Evolutionary conservation across 2,888 invertebrate genomes (phyloP).

Genomic region (Drosophila birchii): DNA sequence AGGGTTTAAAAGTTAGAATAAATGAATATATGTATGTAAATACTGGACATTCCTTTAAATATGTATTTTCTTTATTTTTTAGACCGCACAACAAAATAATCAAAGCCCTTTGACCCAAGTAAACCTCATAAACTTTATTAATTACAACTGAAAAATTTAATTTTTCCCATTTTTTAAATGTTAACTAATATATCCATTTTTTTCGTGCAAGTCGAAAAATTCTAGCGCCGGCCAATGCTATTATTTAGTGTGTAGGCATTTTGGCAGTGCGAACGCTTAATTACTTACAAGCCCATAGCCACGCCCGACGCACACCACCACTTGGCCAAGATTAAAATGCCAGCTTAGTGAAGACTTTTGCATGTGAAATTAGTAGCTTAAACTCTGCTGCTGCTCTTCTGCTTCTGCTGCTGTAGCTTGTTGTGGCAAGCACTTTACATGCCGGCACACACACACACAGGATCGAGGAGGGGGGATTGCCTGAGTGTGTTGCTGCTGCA

Average conservation of each 20-base stretch:
- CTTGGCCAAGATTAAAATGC: constrained; percentile 79
- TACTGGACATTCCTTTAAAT: not conserved
- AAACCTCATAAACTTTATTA: too few relatives aligned
- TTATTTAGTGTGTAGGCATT: constrained; percentile 80
- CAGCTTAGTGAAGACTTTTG: constrained; percentile 81
- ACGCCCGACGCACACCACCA: constrained; percentile 51
- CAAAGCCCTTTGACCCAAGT: not conserved
- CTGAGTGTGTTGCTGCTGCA: constrained; percentile 66
- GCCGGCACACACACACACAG: constrained; percentile 9
- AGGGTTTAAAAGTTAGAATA: not conserved
- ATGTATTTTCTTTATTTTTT: not conserved
- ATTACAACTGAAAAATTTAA: not conserved
- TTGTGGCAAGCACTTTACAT: constrained; percentile 69
- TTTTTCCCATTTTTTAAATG: not conserved
- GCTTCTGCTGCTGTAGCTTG: constrained; percentile 58
- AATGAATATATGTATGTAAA: too few relatives aligned
- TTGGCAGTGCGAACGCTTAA: constrained; percentile 70
- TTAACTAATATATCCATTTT: not conserved
- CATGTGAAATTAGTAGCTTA: constrained; percentile 81
- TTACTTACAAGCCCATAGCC: constrained; percentile 71
- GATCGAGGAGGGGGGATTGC: not conserved
- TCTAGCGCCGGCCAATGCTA: constrained; percentile 42
- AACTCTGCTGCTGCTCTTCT: constrained; percentile 46
- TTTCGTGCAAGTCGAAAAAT: constrained; percentile 9
- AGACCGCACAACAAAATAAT: not conserved